Base-by-base conservation (phyloP, 2,888 invertebrate species). In the Epirrhoe tristata region DNA sequence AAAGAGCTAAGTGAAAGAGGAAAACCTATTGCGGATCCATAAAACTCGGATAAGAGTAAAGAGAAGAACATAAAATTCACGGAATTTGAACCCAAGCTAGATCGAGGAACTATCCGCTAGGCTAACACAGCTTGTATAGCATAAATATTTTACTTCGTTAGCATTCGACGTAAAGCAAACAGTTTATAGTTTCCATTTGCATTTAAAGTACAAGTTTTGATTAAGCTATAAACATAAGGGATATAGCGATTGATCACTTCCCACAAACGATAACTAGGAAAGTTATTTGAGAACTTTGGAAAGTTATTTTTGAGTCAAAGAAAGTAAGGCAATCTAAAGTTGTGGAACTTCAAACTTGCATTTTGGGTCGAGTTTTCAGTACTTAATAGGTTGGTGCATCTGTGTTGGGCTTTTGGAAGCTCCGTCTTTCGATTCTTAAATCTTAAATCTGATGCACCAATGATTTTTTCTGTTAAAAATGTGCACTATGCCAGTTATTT, bases 171-270 rank as follows among this genome's bases (percentile, higher is more conserved):
- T 72, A 74, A 70, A 75, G 60, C 69, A 58, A 64, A 58, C 50
- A 59, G 76, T 80, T 76, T 76, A 72, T 75, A 75, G 69, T 68
- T 70, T 73, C 62, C 65, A 80, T 78, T 79, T 77, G 77, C 75
- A 79, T 80, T 67, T 72, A 64, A 72, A 74, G 59, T 58, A 62
- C 69, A 66, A 52, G 58, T 50, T 75, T 75, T 75, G 78, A 80
- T 80, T 71, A 72, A 74, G 69, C 70, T 65, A 72, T 75, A 69
- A 73, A 74, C 60, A 59, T 61, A n/a, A 50, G 63, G 62, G 46
- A 52, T 43, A 43, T 17, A 36, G n/a, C 36, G 10, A 52, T 63
- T 43, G 51, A 63, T 63, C 17, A 52, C 43, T 53, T 63, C 32
- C 51, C 50, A 17, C 12, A n/a, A 46, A 6, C 56, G 48, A 51